phyloP scores from a whole-genome alignment of 2,113 vertebrate species.

The Mesitornis unicolor region DNA sequence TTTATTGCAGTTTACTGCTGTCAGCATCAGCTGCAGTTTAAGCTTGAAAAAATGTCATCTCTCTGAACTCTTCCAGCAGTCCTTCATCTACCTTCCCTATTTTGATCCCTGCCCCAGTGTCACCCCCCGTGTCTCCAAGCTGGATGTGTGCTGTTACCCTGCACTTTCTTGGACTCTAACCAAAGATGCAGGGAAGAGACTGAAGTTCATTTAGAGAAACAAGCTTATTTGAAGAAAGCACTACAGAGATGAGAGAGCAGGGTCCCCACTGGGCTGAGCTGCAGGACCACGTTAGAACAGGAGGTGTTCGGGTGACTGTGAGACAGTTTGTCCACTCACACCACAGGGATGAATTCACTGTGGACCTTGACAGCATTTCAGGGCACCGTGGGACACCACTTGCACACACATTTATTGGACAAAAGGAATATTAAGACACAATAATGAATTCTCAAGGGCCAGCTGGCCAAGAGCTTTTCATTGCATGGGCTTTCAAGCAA shows the following conservation, averaged over 20 bases:
- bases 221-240: not conserved
- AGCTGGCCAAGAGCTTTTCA: not conserved
- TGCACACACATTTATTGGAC: not conserved
- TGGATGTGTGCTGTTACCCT: not conserved
- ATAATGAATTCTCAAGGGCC: not conserved
- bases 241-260: not conserved
- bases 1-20: not conserved
- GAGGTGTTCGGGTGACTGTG: not conserved
- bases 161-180: not conserved
- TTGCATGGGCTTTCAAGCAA: not conserved
- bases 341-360: not conserved
- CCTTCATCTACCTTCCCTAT: not conserved
- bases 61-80: not conserved
- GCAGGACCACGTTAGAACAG: not conserved
- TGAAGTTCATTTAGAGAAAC: not conserved
- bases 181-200: not conserved
- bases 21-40: not conserved
- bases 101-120: not conserved
- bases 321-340: not conserved
- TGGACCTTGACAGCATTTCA: not conserved
- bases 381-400: rapidly evolving
- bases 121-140: not conserved
- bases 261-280: not conserved
- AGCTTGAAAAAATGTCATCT: not conserved
- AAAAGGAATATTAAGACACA: not conserved